These are phyloP conservation scores for Microctonus aethiopoides DNA, from an alignment of 2,888 invertebrate species.

Conservation along the genomic window DNA sequence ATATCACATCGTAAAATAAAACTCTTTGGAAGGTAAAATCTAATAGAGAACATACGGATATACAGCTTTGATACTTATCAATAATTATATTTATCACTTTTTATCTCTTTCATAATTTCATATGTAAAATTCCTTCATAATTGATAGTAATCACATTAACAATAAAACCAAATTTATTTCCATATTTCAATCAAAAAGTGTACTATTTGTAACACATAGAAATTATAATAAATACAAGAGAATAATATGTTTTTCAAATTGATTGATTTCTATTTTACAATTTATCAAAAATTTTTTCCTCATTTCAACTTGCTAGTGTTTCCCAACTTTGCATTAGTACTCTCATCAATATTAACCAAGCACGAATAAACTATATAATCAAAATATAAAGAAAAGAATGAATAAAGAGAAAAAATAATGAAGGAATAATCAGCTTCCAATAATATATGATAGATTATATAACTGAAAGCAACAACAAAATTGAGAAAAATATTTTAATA, in stretches of 20 bases:
- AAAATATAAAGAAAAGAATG: no score
- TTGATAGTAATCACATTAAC: not conserved
- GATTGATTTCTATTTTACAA: no score
- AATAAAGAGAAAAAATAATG: conserved; percentile 16
- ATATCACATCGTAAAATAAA: not conserved
- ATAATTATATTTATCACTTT: not conserved
- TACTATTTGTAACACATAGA: no score
- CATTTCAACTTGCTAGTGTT: no score
- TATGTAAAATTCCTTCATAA: not conserved
- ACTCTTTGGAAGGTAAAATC: not conserved
- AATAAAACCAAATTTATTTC: not conserved
- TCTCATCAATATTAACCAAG: not conserved
- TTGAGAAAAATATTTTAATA: no score
- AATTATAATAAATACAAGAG: not conserved
- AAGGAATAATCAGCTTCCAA: no score
- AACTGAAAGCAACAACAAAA: no score
- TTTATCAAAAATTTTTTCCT: no score
- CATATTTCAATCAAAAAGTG: not conserved
- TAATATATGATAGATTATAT: not conserved
- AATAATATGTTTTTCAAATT: not conserved
- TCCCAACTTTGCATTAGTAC: not conserved
- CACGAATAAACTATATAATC: no score
- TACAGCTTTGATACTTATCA: not conserved
- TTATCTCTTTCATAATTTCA: not conserved
- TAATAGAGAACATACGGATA: not conserved